Conservation (phyloP, 2,888 invertebrate genomes). For the Glyphotaelius pellucidus region DNA sequence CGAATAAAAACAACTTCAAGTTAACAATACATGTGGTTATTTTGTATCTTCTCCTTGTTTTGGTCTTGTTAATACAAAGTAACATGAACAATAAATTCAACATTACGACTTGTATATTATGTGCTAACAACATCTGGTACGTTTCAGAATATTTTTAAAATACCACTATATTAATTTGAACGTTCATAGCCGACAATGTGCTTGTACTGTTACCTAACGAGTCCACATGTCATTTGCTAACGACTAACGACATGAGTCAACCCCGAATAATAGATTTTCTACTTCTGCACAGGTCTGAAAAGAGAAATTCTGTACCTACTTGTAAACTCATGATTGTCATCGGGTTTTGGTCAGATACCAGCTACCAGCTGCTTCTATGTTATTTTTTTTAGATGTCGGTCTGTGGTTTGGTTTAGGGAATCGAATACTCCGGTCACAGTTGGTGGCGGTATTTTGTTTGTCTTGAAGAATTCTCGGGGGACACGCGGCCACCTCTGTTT, state of each 20-base stretch:
- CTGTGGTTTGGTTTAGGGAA: background rate
- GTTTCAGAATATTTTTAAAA: background rate
- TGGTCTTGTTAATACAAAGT: background rate
- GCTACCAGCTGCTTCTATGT: background rate
- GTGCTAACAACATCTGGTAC: background rate
- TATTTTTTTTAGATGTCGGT: background rate
- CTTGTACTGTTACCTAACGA: background rate
- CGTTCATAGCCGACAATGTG: background rate
- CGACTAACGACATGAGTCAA: background rate
- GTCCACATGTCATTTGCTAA: background rate
- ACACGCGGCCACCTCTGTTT: slow-evolving; percentile 2
- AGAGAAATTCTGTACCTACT: background rate
- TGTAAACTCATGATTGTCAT: background rate
- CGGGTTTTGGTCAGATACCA: background rate
- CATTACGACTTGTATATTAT: background rate
- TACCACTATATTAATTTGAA: background rate
- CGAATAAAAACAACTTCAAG: background rate
- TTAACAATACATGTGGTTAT: background rate
- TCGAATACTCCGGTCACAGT: slow-evolving; percentile 8
- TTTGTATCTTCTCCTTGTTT: background rate
- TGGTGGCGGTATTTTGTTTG: background rate
- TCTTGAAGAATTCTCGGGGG: background rate
- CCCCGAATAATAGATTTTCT: background rate
- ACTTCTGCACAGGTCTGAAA: background rate
- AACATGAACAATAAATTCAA: background rate